Base-by-base conservation (phyloP, 2,113 vertebrate species). In the Semicossyphus pulcher region DNA sequence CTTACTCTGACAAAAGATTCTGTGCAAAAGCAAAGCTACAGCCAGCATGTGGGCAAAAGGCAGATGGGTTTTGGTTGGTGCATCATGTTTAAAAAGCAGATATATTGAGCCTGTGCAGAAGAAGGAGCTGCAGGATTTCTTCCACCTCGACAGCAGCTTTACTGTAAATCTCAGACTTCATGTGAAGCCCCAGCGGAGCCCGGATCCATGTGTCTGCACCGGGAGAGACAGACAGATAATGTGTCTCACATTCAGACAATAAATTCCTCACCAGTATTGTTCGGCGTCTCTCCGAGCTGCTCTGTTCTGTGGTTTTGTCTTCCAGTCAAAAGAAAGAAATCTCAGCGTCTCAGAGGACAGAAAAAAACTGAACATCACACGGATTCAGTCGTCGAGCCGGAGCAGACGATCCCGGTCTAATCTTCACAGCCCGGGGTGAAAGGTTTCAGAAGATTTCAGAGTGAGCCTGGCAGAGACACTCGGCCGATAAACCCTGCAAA, bases 371-470 rank as follows among this genome's bases (percentile, higher is more conserved):
- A 81, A 71, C 68, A 78, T 68, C 68, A 52, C 25, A 6, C 34
- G 51, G 51, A 70, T 20, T 21, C 21, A 39, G 79, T 32, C 21
- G 44, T 42, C 10, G 26, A 71, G 72, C 53, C 45, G 45, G 61
- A 65, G 32, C 36, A 76, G 29, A 42, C 66, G 73, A 78, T 86
- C 76, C 77, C 2, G 0, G 68, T 70, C 47, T 83, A 64, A 83
- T 83, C 81, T 83, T 78, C 76, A 75, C 82, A 63, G 81, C 51
- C 51, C 47, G 77, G 53, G 80, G 76, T 67, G 61, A 64, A 61
- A 71, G 62, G 66, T 80, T 81, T 72, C 36, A 61, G 52, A 56
- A 57, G 74, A 63, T 67, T 58, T 56, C 66, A 47, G 49, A 5
- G 7, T 37, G 72, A 72, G 76, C 42, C 66, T 39, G 20, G 49